Percentiles rank a stretch among this genome's conserved stretches.
phyloP scores from a whole-genome alignment of 2,888 invertebrate species.

The Eretmocerus hayati region DNA sequence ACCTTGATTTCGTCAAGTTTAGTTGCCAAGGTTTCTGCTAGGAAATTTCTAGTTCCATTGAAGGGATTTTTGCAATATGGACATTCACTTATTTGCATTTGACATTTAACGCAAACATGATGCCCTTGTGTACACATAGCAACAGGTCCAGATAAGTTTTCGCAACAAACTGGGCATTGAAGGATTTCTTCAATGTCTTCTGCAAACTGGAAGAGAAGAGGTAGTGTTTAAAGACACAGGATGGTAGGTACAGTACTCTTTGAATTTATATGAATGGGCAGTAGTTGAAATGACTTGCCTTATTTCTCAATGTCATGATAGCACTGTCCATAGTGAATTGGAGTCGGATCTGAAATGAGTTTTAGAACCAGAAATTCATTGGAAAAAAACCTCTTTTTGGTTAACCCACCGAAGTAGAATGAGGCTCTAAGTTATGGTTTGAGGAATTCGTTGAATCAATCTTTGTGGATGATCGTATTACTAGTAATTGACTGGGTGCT shows the following conservation, averaged over 20 bases:
- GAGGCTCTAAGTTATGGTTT: no score
- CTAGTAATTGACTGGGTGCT: no score
- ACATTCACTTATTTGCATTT: constrained; percentile 48
- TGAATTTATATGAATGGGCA: no score
- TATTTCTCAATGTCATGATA: not conserved
- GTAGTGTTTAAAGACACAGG: no score
- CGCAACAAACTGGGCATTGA: constrained; percentile 56
- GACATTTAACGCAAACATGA: constrained; percentile 53
- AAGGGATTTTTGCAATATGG: constrained; percentile 52
- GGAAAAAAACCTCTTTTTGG: no score
- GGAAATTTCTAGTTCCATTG: constrained; percentile 52
- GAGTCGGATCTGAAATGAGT: no score
- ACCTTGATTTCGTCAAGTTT: constrained; percentile 45
- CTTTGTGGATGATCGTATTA: no score
- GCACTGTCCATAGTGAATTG: not conserved
- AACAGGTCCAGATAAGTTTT: constrained; percentile 49
- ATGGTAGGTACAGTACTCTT: no score
- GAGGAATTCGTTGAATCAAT: no score
- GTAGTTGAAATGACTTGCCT: not conserved
- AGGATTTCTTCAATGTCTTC: constrained; percentile 49
- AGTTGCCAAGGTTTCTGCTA: constrained; percentile 52
- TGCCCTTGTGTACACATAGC: constrained; percentile 54
- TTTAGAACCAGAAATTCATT: no score
- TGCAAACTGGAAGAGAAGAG: constrained; percentile 25
- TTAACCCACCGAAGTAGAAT: no score